Base-by-base conservation (phyloP, 2,797 vertebrate species). In the Hypotaenidia okinawae region DNA sequence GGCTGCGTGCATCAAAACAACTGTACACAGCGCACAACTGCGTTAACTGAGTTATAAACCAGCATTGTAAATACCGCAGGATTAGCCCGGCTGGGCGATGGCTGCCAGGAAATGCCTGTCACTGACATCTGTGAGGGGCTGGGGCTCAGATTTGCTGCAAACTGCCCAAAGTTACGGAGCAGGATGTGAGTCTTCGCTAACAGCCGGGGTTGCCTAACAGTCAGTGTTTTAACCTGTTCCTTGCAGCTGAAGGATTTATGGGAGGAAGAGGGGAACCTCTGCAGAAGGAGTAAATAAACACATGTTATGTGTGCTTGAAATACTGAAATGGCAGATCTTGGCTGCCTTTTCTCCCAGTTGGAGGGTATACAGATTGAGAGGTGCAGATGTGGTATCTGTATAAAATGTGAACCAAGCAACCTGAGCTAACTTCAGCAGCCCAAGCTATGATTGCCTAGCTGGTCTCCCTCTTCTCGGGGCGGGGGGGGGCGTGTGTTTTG, bases 221-320 rank as follows among this genome's bases (percentile, higher is more conserved):
- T 25, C 49, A 51, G 6, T 64, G 72, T 74, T 89, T 91, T 85
- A 83, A 73, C 59, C 47, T 11, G 51, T n/a, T 92, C 62, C 54
- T 64, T 23, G 32, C 70, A 25, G 62, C 25, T 16, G 25, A 41
- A 15, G 16, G 11, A 1, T 5, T 89, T 78, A 52, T 55, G 16
- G 54, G 73, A 70, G 66, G 19, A 62, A 49, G 30, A 9, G 11
- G 19, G 11, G 81, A 37, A 6, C 33, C 33, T 33, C 19, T 55
- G 43, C 37, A 41, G 59, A 39, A 79, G 45, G 24, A 74, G 28
- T 5, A 43, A 18, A 6, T 63, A 22, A 28, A 18, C 19, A 10
- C 69, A 4, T 6, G 0, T 18, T 16, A 0, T 6, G 0, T 1
- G 37, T 16, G 1, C 5, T 18, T 12, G 55, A 67, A 41, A 15